phyloP scores from a whole-genome alignment of 2,888 invertebrate genomes.

The Lepidochrysops patricia region DNA sequence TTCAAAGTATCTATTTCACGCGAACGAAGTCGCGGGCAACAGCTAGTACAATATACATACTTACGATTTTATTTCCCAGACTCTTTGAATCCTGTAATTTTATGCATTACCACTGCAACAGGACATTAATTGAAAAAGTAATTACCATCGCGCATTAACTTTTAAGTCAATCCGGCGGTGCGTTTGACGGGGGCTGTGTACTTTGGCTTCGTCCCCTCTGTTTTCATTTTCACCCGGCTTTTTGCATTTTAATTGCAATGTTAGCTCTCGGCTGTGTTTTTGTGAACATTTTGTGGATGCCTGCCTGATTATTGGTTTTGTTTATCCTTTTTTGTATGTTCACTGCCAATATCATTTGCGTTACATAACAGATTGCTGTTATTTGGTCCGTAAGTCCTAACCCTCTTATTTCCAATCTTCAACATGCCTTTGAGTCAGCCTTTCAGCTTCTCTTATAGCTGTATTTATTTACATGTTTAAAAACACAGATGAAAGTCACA shows the following conservation, averaged over 20 bases:
- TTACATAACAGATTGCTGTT: no score
- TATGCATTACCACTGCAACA: not conserved
- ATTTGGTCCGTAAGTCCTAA: no score
- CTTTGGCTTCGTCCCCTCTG: not conserved
- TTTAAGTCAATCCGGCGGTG: not conserved
- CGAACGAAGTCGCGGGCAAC: no score
- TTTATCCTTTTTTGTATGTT: not conserved
- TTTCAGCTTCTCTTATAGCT: no score
- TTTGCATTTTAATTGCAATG: not conserved
- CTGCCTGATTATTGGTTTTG: not conserved
- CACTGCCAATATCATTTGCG: not conserved
- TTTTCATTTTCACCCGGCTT: not conserved
- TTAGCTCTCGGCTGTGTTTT: not conserved
- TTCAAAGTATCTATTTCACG: no score
- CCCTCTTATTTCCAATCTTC: no score
- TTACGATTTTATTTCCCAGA: not conserved
- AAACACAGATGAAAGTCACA: no score
- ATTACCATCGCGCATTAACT: not conserved
- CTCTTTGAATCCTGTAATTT: not conserved
- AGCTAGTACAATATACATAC: no score
- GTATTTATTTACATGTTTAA: no score
- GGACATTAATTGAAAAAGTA: not conserved
- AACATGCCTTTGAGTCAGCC: no score
- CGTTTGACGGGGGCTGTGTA: not conserved
- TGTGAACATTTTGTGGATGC: not conserved